Percentiles rank a stretch among this genome's conserved stretches.
Conservation (phyloP, 2,888 invertebrate species). For the Omphaloscelis lunosa region DNA sequence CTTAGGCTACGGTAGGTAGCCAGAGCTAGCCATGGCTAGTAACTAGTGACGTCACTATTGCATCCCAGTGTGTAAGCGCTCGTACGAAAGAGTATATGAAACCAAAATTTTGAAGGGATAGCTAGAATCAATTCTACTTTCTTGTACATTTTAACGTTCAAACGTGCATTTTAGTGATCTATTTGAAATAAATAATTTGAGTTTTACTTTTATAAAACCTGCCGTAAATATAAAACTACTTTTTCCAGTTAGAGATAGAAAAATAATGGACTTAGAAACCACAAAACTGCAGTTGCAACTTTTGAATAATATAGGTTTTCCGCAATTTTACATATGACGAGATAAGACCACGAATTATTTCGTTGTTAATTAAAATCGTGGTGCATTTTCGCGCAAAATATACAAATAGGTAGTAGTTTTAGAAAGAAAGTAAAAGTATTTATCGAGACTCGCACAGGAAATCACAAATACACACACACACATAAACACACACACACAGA, state of each 20-base stretch:
- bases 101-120: neutral
- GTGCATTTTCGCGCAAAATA: neutral
- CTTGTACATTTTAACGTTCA: neutral
- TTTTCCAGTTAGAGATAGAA: neutral
- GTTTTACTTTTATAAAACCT: neutral
- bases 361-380: neutral
- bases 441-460: too few relatives aligned
- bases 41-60: too few relatives aligned
- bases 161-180: neutral
- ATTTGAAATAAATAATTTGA: neutral
- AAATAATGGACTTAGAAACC: neutral
- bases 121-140: neutral
- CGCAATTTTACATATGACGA: neutral
- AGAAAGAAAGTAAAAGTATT: too few relatives aligned
- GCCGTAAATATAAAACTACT: neutral
- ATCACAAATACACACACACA: too few relatives aligned
- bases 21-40: too few relatives aligned
- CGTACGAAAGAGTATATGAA: neutral
- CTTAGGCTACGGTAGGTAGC: too few relatives aligned
- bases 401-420: neutral
- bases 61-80: too few relatives aligned
- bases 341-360: neutral
- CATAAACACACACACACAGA: too few relatives aligned
- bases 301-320: neutral
- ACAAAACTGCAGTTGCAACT: neutral